phyloP scores from a whole-genome alignment of 2,113 vertebrate genomes.

The Nettapus auritus region DNA sequence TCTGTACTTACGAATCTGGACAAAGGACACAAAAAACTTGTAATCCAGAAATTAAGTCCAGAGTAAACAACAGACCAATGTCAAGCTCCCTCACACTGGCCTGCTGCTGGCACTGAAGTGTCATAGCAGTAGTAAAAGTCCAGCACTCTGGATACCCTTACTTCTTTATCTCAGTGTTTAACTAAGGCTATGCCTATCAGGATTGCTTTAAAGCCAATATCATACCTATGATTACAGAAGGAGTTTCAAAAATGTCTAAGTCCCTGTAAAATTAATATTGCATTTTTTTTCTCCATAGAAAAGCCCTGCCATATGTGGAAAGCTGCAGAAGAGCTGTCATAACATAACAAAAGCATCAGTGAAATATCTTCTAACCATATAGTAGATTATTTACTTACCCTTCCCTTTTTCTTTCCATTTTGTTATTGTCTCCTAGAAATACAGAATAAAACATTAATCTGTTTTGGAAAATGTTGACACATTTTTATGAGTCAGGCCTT shows the following conservation, averaged over 20 bases:
- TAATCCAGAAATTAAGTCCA: constrained; percentile 42
- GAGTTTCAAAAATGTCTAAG: not conserved
- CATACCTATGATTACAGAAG: not conserved
- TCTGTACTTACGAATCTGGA: constrained; percentile 38
- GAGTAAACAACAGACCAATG: not conserved
- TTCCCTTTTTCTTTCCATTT: not conserved
- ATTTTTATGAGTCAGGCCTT: not conserved
- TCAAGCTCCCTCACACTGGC: not conserved
- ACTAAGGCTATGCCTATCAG: not conserved
- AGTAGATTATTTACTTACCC: not conserved
- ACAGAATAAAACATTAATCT: not conserved
- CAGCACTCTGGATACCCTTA: not conserved
- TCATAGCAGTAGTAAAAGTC: not conserved
- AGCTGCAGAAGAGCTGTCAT: not conserved
- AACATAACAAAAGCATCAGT: not conserved
- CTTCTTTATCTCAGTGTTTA: not conserved
- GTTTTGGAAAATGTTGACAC: not conserved
- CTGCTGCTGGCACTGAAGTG: not conserved
- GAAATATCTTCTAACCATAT: not conserved
- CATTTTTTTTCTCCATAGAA: not conserved
- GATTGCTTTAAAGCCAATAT: not conserved
- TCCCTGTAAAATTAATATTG: not conserved
- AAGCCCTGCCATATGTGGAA: not conserved
- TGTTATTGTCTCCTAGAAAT: not conserved
- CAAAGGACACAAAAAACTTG: constrained; percentile 54